A percentile compares a stretch with the other conserved stretches of the same genome.
Evolutionary conservation across 1,140 invertebrate species (phyloP).

Genomic region (Zaprionus vittiger): DNA sequence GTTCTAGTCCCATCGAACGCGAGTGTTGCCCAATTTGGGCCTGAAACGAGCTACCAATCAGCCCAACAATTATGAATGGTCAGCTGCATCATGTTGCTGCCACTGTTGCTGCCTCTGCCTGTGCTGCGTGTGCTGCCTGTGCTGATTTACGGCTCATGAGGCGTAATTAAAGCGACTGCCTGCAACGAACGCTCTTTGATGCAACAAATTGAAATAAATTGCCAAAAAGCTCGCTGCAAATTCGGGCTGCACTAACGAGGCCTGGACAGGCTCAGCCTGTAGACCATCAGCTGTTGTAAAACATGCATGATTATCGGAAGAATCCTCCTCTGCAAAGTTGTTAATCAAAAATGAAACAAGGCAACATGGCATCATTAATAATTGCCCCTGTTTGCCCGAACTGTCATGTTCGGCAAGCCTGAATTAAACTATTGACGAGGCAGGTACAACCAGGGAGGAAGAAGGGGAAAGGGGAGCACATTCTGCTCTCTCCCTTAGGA

Average conservation of each 20-base stretch:
- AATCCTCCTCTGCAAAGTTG: background rate
- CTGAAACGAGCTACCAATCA: slow-evolving; percentile 37
- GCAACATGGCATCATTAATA: slow-evolving; percentile 51
- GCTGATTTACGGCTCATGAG: slow-evolving; percentile 42
- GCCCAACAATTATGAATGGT: slow-evolving; percentile 38
- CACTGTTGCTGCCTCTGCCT: background rate
- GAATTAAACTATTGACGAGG: slow-evolving; percentile 48
- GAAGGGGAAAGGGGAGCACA: background rate
- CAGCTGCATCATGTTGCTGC: slow-evolving; percentile 8
- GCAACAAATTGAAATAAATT: slow-evolving; percentile 55
- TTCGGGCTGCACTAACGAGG: slow-evolving; percentile 32
- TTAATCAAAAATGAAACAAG: slow-evolving; percentile 48
- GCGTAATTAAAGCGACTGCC: slow-evolving; percentile 33
- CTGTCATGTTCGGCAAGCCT: slow-evolving; percentile 53
- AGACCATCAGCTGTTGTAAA: slow-evolving; percentile 1
- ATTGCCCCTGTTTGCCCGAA: slow-evolving; percentile 11
- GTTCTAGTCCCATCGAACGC: background rate
- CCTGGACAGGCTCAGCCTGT: background rate
- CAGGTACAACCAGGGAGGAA: slow-evolving; percentile 12
- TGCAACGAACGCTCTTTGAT: slow-evolving; percentile 26
- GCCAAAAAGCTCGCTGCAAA: slow-evolving; percentile 36
- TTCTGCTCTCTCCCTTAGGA: background rate
- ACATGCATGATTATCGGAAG: background rate
- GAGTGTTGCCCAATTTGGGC: slow-evolving; percentile 21
- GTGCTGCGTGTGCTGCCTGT: too few relatives aligned